Evolutionary conservation across 2,888 invertebrate genomes (phyloP).

Genomic region (Callyntrura guangdongensis): DNA sequence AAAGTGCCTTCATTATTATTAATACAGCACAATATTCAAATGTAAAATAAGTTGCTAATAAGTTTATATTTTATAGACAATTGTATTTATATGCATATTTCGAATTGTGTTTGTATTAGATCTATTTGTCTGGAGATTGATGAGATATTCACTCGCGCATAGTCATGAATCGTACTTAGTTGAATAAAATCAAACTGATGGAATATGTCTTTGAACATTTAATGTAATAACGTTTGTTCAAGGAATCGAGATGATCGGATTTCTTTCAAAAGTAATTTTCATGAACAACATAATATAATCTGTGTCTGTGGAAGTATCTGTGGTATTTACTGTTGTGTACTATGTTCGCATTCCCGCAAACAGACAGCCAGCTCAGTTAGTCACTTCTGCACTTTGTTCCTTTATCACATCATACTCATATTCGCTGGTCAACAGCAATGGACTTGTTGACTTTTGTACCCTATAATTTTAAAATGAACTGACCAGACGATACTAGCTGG

Average conservation of each 20-base stretch:
- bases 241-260: too few species aligned
- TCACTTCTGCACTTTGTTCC: conserved; percentile 42
- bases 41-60: too few species aligned
- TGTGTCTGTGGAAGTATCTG: background rate
- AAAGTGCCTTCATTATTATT: too few species aligned
- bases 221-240: background rate
- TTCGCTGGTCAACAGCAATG: background rate
- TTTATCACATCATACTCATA: background rate
- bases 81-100: too few species aligned
- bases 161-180: too few species aligned
- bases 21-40: too few species aligned
- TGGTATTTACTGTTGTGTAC: background rate
- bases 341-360: background rate
- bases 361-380: background rate
- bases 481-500: conserved; percentile 23
- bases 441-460: conserved; percentile 63
- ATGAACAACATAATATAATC: background rate
- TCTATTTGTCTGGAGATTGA: too few species aligned
- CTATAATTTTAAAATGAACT: conserved; percentile 2
- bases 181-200: too few species aligned
- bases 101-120: too few species aligned
- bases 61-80: too few species aligned
- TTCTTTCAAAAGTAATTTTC: background rate
- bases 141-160: too few species aligned
- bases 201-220: background rate